Evolutionary conservation across 1,140 invertebrate species (phyloP).

Genomic region (Drosophila nasuta): DNA sequence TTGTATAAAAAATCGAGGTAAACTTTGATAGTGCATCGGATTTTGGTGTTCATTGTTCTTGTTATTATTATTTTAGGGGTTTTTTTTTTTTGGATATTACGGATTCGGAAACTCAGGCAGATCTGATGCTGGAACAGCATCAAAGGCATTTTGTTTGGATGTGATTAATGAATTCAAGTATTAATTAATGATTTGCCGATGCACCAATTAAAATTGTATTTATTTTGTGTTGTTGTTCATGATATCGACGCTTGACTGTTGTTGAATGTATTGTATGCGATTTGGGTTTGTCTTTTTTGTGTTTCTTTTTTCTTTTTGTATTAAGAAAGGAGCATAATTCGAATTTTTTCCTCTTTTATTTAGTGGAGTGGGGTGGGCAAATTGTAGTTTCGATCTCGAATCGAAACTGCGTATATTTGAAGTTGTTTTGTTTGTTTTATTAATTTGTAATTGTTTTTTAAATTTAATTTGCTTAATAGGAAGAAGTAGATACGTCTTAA

Average conservation of each 20-base stretch:
- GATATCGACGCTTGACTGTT: slow-evolving; percentile 16
- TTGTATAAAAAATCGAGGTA: slow-evolving; percentile 79
- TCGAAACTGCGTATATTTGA: slow-evolving; percentile 18
- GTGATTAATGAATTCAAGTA: slow-evolving; percentile 1
- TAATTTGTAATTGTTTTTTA: slow-evolving; percentile 11
- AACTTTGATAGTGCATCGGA: slow-evolving; percentile 77
- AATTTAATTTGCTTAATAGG: slow-evolving; percentile 47
- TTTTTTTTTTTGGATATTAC: slow-evolving; percentile 5
- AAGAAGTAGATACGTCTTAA: slow-evolving; percentile 57
- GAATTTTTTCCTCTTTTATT: slow-evolving; percentile 13
- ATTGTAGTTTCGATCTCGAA: slow-evolving; percentile 24
- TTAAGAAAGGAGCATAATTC: slow-evolving; percentile 15
- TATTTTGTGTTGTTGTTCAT: slow-evolving; percentile 1
- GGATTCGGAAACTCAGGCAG: slow-evolving; percentile 34
- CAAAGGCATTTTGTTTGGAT: slow-evolving; percentile 35
- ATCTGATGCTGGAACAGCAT: slow-evolving; percentile 7
- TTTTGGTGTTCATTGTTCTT: slow-evolving; percentile 35
- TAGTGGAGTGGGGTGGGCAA: slow-evolving; percentile 29
- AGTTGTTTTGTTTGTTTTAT: not conserved
- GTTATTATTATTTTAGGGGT: slow-evolving; percentile 3
- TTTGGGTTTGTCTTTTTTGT: slow-evolving; percentile 31
- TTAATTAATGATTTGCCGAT: slow-evolving; percentile 35
- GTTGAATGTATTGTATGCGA: slow-evolving; percentile 1
- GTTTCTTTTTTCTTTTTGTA: not conserved
- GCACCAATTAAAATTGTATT: slow-evolving; percentile 42